Percentiles rank a stretch among this genome's conserved stretches.
Conservation (phyloP, 2,888 invertebrate genomes). For the Amphipoea lucens region DNA sequence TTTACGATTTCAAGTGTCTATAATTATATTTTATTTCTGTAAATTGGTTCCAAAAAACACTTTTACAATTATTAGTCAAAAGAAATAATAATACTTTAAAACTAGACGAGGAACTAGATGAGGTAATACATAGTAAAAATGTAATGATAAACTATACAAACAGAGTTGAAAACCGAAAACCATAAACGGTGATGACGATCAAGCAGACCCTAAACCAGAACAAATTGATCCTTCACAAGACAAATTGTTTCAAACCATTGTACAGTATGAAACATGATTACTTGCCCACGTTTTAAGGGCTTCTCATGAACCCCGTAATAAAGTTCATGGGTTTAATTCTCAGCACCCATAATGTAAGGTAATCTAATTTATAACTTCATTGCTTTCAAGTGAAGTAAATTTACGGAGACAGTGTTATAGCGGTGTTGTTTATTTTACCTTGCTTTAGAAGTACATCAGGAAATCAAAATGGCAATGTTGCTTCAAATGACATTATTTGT, state of each 20-base stretch:
- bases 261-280: constrained; percentile 57
- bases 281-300: constrained; percentile 51
- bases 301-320: constrained; percentile 55
- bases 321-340: constrained; percentile 64
- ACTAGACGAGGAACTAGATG: background rate
- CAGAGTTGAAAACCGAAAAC: background rate
- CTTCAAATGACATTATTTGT: background rate
- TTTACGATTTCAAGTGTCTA: too few relatives aligned
- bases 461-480: background rate
- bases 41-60: too few relatives aligned
- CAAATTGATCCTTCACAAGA: constrained; percentile 40
- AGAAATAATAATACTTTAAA: too few relatives aligned
- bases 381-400: constrained; percentile 53
- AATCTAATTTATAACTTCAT: constrained; percentile 63
- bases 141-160: background rate
- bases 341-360: constrained; percentile 54
- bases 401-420: constrained; percentile 25
- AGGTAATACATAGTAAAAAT: background rate
- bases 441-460: background rate
- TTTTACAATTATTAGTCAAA: too few relatives aligned
- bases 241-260: constrained; percentile 38
- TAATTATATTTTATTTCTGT: background rate
- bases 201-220: constrained; percentile 3
- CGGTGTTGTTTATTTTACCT: constrained; percentile 40
- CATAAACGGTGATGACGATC: background rate